Evolutionary conservation across 2,797 vertebrate genomes (phyloP).

Genomic region (Clarias laeviceps): DNA sequence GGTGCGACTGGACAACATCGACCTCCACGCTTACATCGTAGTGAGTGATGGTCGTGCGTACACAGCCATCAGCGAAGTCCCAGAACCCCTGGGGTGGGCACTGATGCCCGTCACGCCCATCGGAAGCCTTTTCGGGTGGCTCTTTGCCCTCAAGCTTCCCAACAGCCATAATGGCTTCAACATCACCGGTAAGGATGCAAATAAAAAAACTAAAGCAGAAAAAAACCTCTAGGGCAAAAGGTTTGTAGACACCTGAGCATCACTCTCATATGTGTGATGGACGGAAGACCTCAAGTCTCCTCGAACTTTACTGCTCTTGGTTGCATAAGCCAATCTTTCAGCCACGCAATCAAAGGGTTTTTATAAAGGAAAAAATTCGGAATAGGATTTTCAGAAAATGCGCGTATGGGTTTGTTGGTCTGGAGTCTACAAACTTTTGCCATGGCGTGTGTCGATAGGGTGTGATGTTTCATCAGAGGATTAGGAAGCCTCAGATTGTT

Average conservation of each 20-base stretch:
- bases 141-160: conserved; percentile 90
- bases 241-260: background rate
- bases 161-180: conserved; percentile 89
- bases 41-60: conserved; percentile 90
- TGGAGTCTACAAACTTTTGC: background rate
- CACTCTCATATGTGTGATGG: too few species aligned
- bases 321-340: too few species aligned
- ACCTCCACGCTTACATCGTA: conserved; percentile 91
- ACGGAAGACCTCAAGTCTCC: too few species aligned
- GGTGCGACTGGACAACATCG: conserved; percentile 76
- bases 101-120: conserved; percentile 86
- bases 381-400: too few species aligned
- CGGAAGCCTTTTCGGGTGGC: conserved; percentile 91
- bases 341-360: too few species aligned
- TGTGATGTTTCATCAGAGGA: background rate
- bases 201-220: too few species aligned
- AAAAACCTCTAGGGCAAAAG: background rate
- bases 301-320: too few species aligned
- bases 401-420: too few species aligned
- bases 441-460: too few species aligned
- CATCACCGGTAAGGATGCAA: conserved; percentile 77
- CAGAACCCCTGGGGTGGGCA: conserved; percentile 81
- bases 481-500: background rate
- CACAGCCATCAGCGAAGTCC: conserved; percentile 89
- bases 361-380: too few species aligned